Base-by-base conservation (phyloP, 2,797 vertebrate genomes). In the Bufotes viridis region DNA sequence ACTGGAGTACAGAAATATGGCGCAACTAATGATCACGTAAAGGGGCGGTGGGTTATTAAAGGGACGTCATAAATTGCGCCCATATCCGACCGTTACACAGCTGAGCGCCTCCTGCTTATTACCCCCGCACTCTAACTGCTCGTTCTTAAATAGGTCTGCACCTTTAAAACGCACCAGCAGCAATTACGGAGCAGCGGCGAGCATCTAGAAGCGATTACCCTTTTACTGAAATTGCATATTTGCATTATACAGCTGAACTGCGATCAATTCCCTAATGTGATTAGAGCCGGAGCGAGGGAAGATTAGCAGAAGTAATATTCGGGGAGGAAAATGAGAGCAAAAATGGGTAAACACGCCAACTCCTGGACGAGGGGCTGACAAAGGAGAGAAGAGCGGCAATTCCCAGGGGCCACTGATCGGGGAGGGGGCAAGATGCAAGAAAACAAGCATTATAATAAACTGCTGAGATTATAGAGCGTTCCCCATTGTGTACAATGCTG, bases 201-300 rank as follows among this genome's bases (percentile, higher is more conserved):
- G 24, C 80, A n/a, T 58, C 70, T 63, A 26, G 22, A 53, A 76
- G 80, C 42, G 58, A 87, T 87, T 87, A 87, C 72, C 80, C 86
- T 76, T 76, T 83, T 82, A 65, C 42, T 82, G 86, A 67, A 82
- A 87, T 67, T 82, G 80, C 58, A 82, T 55, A 87, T 87, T 78
- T 74, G 67, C 80, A 78, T 87, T 82, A 78, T 76, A 57, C 79
- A 82, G 86, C 57, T 60, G 61, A 86, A 79, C 29, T 24, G 17
- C 17, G 57, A 67, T 65, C 80, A 57, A 83, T 82, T 84, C 87
- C 81, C 81, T 84, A 88, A 88, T 70, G 87, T 60, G 81, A 88
- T 88, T 84, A 82, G 49, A 84, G 72, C 34, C 74, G 7, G 49
- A 49, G 70, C 81, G 18, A 53, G 57, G 69, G 22, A 34, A 78